Conservation (phyloP, 2,797 vertebrate genomes). For the Squalus acanthias region DNA sequence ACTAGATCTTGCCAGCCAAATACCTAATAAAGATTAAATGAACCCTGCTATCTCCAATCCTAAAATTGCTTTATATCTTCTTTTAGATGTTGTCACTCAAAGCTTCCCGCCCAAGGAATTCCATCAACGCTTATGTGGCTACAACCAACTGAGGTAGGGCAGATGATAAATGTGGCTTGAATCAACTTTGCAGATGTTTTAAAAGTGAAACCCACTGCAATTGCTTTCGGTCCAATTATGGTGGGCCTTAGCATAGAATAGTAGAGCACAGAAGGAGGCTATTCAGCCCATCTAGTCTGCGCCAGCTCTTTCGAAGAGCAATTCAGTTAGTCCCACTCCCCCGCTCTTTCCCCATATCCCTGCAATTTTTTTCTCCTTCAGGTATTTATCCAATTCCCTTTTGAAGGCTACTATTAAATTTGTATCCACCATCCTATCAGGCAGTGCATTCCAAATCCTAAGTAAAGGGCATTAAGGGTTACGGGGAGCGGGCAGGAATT, state of each 20-base stretch:
- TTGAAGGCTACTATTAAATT: too few relatives aligned
- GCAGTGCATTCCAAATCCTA: too few relatives aligned
- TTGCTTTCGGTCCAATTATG: not conserved
- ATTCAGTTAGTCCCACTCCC: too few relatives aligned
- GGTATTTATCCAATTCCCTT: too few relatives aligned
- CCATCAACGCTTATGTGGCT: conserved; percentile 75
- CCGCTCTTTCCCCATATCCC: too few relatives aligned
- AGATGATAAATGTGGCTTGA: not conserved
- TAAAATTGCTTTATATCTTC: conserved; percentile 38
- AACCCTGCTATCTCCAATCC: not conserved
- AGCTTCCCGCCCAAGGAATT: conserved; percentile 83
- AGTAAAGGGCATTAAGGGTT: too few relatives aligned
- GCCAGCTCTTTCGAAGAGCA: too few relatives aligned
- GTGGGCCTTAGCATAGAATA: not conserved
- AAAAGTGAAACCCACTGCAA: not conserved
- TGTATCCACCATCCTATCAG: too few relatives aligned
- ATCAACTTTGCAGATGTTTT: not conserved
- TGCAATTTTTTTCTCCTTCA: too few relatives aligned
- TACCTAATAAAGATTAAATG: not conserved
- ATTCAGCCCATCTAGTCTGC: too few relatives aligned
- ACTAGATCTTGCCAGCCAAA: not conserved
- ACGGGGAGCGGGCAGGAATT: too few relatives aligned
- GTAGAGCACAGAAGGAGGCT: too few relatives aligned
- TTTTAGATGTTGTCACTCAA: conserved; percentile 71
- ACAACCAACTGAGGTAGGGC: conserved; percentile 62